Percentiles rank a stretch among this genome's conserved stretches.
Evolutionary conservation across 2,797 vertebrate species (phyloP).

Genomic region (Gastrophryne carolinensis): DNA sequence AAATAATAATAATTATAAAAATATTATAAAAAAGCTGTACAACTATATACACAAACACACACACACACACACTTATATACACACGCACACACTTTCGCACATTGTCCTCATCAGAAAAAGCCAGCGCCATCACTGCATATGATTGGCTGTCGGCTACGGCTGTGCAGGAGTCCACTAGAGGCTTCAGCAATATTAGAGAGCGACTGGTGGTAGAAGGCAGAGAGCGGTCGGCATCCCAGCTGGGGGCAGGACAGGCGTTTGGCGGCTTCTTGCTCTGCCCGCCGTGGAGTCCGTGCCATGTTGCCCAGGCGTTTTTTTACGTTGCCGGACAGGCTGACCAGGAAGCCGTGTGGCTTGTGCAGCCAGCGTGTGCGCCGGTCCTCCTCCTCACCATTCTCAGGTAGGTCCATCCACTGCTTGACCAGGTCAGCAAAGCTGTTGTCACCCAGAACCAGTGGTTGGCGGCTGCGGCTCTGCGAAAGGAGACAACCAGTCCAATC

Average conservation of each 20-base stretch:
- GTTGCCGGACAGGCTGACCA: constrained; percentile 82
- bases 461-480: constrained; percentile 89
- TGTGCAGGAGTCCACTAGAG: constrained; percentile 86
- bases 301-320: constrained; percentile 80
- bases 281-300: constrained; percentile 74
- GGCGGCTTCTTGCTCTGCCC: constrained; percentile 62
- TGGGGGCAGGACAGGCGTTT: constrained; percentile 90
- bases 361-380: constrained; percentile 68
- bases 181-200: constrained; percentile 82
- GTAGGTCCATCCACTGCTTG: constrained; percentile 98
- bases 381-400: constrained; percentile 79
- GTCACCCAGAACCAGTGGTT: constrained; percentile 91
- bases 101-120: constrained; percentile 25
- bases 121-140: constrained; percentile 82
- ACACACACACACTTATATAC: too few relatives aligned
- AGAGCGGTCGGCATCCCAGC: constrained; percentile 73
- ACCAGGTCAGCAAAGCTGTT: constrained; percentile 97
- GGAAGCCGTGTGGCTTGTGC: constrained; percentile 83
- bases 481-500: constrained; percentile 92
- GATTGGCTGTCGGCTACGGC: constrained; percentile 94
- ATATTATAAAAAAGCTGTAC: constrained; percentile 31
- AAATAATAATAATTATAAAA: constrained; percentile 1
- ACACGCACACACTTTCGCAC: too few relatives aligned
- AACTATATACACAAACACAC: background rate
- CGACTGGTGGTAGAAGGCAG: constrained; percentile 87